Base-by-base conservation (phyloP, 2,113 vertebrate species). In the Colinus virginianus region DNA sequence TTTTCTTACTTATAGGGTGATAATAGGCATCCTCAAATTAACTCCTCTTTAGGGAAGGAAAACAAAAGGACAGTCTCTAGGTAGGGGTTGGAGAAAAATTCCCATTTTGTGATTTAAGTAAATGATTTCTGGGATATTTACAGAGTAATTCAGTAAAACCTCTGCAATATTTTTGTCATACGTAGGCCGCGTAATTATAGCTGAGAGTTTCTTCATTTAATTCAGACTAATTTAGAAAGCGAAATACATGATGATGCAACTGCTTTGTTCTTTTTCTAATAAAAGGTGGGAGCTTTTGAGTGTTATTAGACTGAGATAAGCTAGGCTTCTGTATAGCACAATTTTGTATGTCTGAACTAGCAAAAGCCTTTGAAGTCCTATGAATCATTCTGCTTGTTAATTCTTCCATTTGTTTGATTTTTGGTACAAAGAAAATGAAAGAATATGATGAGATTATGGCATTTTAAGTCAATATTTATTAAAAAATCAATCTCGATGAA, bases 391-490 rank as follows among this genome's bases (percentile, higher is more conserved):
- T 97, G 97, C 97, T 97, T 97, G 98, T 98, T 98, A 98, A 98
- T 98, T 98, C 97, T 98, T 97, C 97, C 98, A 98, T 98, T 98
- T 98, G 97, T 98, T 98, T 98, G 98, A 98, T 98, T 98, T 98
- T 98, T 98, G 97, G 97, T 98, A 97, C 98, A 98, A 98, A 99
- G 98, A 98, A 99, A 99, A 99, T 99, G 98, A 98, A 98, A 98
- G 98, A 99, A 99, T 99, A 98, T 98, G 98, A 98, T 98, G 98
- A 98, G 98, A 99, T 99, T 99, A 99, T 98, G 98, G 98, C 98
- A 98, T 99, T 99, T 99, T 98, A 99, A 99, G 99, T 99, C 99
- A 99, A 99, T 99, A 99, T 99, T 99, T 99, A 99, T 99, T 99
- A 99, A 98, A 99, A 99, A 99, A 99, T 99, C 99, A 99, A 99